phyloP scores from a whole-genome alignment of 2,113 vertebrate species.

The Pagrus major region DNA sequence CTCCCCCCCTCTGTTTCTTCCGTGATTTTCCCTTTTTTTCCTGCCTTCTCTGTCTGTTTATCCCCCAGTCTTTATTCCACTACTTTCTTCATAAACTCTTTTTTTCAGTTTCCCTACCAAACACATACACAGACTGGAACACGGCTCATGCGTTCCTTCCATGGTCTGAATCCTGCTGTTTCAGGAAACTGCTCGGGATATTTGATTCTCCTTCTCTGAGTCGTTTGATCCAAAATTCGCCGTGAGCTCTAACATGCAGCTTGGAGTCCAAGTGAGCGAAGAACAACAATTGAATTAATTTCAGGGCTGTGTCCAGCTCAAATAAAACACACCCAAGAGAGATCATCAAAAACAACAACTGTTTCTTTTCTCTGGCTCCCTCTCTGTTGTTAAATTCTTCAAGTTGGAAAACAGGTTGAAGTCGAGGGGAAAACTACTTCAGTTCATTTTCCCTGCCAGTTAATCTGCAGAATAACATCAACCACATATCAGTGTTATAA shows the following conservation, averaged over 20 bases:
- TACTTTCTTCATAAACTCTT: conserved; percentile 9
- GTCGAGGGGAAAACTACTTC: background rate
- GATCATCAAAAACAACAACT: conserved; percentile 30
- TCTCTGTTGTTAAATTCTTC: background rate
- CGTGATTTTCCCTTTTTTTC: conserved; percentile 26
- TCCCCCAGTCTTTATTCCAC: background rate
- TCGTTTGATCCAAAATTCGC: conserved; percentile 55
- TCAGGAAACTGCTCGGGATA: conserved; percentile 49
- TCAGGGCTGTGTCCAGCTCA: conserved; percentile 38
- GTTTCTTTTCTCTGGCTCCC: background rate
- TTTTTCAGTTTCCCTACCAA: conserved; percentile 14
- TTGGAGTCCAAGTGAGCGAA: conserved; percentile 27
- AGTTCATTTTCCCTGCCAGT: background rate
- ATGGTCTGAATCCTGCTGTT: conserved; percentile 54
- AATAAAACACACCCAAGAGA: conserved; percentile 51
- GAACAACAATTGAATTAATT: conserved; percentile 65
- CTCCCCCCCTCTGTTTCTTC: background rate
- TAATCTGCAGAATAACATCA: background rate
- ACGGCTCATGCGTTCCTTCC: conserved; percentile 13
- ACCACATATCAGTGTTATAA: background rate
- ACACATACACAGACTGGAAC: conserved; percentile 5
- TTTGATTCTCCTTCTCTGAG: conserved; percentile 46
- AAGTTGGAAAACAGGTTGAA: background rate
- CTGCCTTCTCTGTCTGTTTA: background rate
- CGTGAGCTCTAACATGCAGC: conserved; percentile 34